Evolutionary conservation across 2,113 vertebrate genomes (phyloP), one percentile per base, ranked within the genome.

Genomic region (Sebastes schlegelii): DNA sequence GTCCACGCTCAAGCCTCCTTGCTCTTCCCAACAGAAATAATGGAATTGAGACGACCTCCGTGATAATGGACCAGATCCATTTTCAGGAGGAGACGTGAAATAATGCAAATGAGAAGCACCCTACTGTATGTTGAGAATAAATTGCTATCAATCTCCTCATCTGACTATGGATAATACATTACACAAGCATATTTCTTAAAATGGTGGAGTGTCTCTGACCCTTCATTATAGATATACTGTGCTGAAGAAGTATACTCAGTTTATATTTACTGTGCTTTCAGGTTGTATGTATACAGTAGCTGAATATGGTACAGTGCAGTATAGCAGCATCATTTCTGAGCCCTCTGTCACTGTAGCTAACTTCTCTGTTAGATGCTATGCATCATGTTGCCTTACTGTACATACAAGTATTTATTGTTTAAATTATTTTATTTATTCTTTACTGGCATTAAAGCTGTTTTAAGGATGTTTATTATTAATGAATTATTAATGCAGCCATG

Each of bases 401-500:
- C n/a, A 86, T 84, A 83, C 69, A 62, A 85, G 65, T 89, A 91
- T 90, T 91, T 89, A 91, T 89, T 90, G 74, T 79, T 86, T 92
- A 90, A 92, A 80, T 93, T 92, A 93, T 93, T 92, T 75, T 89
- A 94, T 94, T 93, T 93, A 94, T 93, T 92, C 65, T 76, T 54
- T 58, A 83, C 83, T 86, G 71, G 26, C 52, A 85, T 89, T 76
- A 64, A 82, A 86, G 74, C 10, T 86, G 66, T 78, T 86, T 43
- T 84, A 55, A 74, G 57, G 54, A 86, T 88, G 54, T 89, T 76
- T 89, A 69, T 81, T 86, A 86, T 86, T 4, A 34, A 61, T 78
- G 49, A 78, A 71, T n/a, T 84, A 70, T 21, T 4, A 34, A 34
- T 34, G 34, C 34, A 34, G 34, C 72, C 58, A 58, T 79, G n/a